Evolutionary conservation across 1,140 invertebrate genomes (phyloP).

Genomic region (Euschistus heros): DNA sequence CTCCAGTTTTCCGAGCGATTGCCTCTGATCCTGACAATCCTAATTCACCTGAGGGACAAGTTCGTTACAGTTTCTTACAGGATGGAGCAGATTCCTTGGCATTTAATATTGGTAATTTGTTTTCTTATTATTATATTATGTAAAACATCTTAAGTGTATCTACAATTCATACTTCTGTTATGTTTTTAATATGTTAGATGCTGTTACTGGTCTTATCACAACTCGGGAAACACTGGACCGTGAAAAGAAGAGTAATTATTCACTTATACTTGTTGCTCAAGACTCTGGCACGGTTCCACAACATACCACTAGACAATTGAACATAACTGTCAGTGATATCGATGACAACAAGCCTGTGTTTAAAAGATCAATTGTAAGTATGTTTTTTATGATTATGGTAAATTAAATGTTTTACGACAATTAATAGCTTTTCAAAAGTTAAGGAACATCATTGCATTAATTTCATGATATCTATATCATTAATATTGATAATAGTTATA

Average conservation of each 20-base stretch:
- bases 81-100: conserved; percentile 51
- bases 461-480: no score
- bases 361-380: conserved; percentile 50
- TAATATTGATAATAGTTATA: no score
- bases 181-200: conserved; percentile 29
- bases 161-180: not conserved
- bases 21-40: conserved; percentile 70
- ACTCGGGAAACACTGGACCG: conserved; percentile 55
- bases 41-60: conserved; percentile 56
- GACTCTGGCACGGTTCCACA: conserved; percentile 66
- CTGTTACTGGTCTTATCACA: conserved; percentile 59
- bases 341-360: conserved; percentile 72
- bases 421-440: no score
- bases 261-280: conserved; percentile 58
- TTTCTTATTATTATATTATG: not conserved
- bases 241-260: conserved; percentile 58
- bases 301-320: conserved; percentile 55
- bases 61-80: conserved; percentile 60
- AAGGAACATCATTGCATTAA: no score
- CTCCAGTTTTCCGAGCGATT: conserved; percentile 62
- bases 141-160: not conserved
- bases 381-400: no score
- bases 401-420: no score
- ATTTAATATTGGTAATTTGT: conserved; percentile 49
- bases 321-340: conserved; percentile 52